Evolutionary conservation across 2,888 invertebrate species (phyloP), one percentile per base, ranked within the genome.

Genomic region (Bunonema sp.): DNA sequence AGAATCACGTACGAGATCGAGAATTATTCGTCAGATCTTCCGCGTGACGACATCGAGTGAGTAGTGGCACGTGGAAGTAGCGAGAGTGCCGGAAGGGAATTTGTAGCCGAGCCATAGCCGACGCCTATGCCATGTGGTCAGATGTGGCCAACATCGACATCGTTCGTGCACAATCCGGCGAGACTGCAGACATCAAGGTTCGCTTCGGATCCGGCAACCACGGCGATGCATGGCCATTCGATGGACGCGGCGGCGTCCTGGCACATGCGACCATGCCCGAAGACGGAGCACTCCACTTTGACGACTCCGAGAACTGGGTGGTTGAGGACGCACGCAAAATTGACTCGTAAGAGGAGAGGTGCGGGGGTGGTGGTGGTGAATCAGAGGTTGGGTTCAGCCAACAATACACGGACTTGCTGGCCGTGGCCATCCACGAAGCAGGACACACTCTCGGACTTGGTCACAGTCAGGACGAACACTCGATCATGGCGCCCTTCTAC

Each of bases 401-500:
- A 18, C 28, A 40, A 5, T 48, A 49, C 30, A 63, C 62, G 8
- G 65, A 65, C 39, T 37, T 65, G 7, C 44, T 54, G 28, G 54
- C 61, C 3, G 66, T 66, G 12, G 63, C 66, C 3, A 58, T 66
- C 30, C 66, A 66, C 46, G 66, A 66, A 41, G 57, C 51, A 18
- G 64, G 64, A 3, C 57, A 57, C 34, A 52, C 57, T 1, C 29
- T 57, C 8, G 56, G 56, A 12, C 38, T 57, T n/a, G 38, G 39
- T 21, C 59, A 59, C 40, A 57, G 58, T 2, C 45, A 58, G 26
- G 54, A 57, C 39, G 61, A 64, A 34, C 45, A 47, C 4, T 58
- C 63, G 1, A 63, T 66, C 29, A 66, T 66, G 66, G 63, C 65
- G 5, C 66, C 66, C 5, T 66, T 66, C 45, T 66, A 66, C 29